Conservation (phyloP, 2,888 invertebrate genomes). For the Alloplasta piceator region DNA sequence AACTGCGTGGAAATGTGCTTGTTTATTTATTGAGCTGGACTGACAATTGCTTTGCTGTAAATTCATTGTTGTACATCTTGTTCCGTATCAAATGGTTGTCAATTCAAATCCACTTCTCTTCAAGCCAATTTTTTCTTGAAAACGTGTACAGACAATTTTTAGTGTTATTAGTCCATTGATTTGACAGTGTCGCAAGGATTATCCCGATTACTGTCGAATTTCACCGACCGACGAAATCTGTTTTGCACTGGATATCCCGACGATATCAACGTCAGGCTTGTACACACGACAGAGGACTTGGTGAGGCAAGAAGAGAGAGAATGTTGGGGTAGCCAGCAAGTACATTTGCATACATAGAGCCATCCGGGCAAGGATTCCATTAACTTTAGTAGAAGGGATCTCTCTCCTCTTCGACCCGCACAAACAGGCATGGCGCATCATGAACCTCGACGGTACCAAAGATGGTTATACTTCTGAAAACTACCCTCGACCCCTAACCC, state of each 20-base stretch:
- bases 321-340: conserved; percentile 39
- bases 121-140: no score
- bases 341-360: conserved; percentile 70
- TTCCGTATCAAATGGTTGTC: no score
- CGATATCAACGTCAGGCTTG: neutral
- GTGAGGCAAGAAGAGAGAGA: conserved; percentile 23
- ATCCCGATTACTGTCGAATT: no score
- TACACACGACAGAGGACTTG: neutral
- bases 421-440: conserved; percentile 7
- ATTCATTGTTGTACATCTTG: no score
- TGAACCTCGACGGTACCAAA: conserved; percentile 42
- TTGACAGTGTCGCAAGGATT: no score
- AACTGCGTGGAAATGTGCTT: no score
- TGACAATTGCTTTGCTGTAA: no score
- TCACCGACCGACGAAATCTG: neutral
- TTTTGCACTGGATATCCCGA: neutral
- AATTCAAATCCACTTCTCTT: no score
- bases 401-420: conserved; percentile 11
- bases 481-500: conserved; percentile 3
- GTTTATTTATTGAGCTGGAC: no score
- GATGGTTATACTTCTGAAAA: conserved; percentile 63
- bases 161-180: no score
- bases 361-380: conserved; percentile 65
- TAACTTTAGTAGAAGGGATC: conserved; percentile 63
- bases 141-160: no score